Evolutionary conservation across 2,113 vertebrate genomes (phyloP).

Genomic region (Nymphicus hollandicus): DNA sequence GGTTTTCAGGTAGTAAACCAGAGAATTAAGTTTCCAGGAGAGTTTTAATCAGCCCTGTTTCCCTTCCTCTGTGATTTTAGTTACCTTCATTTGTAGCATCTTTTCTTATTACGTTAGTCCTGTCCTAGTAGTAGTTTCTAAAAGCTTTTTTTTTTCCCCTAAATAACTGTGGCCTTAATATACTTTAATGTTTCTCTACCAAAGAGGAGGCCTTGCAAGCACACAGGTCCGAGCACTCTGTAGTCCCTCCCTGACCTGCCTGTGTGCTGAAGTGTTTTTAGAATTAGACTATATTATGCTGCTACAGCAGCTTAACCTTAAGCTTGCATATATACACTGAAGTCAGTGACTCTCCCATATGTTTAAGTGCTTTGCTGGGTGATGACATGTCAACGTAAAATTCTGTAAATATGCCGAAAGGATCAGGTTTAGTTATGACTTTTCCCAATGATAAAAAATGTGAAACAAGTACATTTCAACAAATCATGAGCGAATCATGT

Average conservation of each 20-base stretch:
- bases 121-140: background rate
- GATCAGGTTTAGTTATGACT: background rate
- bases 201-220: background rate
- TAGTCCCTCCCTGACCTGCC: background rate
- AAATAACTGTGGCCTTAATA: background rate
- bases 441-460: conserved; percentile 11
- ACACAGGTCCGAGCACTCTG: background rate
- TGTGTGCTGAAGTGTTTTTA: background rate
- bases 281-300: background rate
- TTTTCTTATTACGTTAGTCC: background rate
- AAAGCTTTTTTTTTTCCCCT: background rate
- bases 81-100: background rate
- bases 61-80: background rate
- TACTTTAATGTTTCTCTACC: background rate
- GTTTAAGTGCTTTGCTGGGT: background rate
- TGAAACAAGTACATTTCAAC: background rate
- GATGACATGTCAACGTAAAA: background rate
- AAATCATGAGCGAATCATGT: background rate
- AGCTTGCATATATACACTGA: background rate
- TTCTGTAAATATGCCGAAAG: background rate
- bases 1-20: background rate
- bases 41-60: background rate
- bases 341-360: background rate
- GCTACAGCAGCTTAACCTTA: conserved; percentile 9
- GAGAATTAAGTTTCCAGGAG: background rate